Evolutionary conservation across 2,797 vertebrate species (phyloP).

Genomic region (Enteromius viviparus): DNA sequence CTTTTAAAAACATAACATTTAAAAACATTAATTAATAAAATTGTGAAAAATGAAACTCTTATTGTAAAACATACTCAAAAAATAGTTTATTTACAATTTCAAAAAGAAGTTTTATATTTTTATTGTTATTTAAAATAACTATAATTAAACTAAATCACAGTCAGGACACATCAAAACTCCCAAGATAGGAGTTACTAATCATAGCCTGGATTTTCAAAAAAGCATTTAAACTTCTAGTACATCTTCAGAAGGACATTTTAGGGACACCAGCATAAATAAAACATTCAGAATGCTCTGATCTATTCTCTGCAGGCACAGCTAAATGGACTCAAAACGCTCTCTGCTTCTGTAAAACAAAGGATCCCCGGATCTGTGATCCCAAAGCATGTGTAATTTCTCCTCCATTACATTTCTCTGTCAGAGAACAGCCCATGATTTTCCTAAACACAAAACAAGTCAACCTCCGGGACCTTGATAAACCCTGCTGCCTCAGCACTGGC

Average conservation of each 20-base stretch:
- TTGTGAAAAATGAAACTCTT: neutral
- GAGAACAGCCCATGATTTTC: conserved; percentile 67
- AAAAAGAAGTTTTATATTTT: neutral
- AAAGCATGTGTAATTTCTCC: conserved; percentile 62
- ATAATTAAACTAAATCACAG: neutral
- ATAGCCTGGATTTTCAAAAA: conserved; percentile 4
- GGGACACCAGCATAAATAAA: conserved; percentile 18
- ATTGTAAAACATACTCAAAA: neutral
- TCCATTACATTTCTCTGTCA: conserved; percentile 67
- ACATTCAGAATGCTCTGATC: neutral
- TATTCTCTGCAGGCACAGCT: conserved; percentile 23
- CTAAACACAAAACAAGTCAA: conserved; percentile 70
- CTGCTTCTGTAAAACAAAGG: conserved; percentile 53
- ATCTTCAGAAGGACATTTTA: neutral
- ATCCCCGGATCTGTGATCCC: conserved; percentile 59
- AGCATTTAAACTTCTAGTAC: neutral
- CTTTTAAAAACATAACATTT: neutral
- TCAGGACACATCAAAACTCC: neutral
- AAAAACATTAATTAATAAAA: neutral
- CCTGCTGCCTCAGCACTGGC: conserved; percentile 57
- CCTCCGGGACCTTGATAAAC: conserved; percentile 62
- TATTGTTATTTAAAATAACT: neutral
- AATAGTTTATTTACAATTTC: neutral
- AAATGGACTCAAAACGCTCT: conserved; percentile 8
- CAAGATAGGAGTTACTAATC: neutral